phyloP scores from a whole-genome alignment of 2,888 invertebrate species.

The Aspidiotus destructor region DNA sequence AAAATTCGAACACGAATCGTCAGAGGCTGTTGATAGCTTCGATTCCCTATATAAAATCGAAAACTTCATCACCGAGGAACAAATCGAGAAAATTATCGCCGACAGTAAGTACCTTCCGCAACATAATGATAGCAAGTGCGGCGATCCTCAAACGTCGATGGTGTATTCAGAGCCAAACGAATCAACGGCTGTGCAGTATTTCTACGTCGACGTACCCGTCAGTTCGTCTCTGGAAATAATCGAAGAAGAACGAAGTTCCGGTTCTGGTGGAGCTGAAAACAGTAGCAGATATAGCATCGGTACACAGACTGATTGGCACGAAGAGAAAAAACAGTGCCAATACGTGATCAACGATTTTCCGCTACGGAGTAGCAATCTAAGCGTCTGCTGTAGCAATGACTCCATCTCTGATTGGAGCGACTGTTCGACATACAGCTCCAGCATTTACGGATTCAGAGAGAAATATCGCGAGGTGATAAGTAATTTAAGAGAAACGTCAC shows the following conservation, averaged over 20 bases:
- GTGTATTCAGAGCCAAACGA: constrained; percentile 9
- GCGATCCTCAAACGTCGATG: constrained; percentile 15
- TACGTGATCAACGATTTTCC: not conserved
- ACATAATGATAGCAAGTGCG: constrained; percentile 19
- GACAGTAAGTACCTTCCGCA: constrained; percentile 2
- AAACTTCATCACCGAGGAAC: constrained; percentile 22
- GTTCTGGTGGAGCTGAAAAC: not conserved
- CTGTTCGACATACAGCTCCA: not conserved
- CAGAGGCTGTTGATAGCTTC: not conserved
- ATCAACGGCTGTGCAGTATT: constrained; percentile 15
- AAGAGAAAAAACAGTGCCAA: not conserved
- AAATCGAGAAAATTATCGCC: constrained; percentile 17
- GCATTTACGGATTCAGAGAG: not conserved
- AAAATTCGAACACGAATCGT: constrained; percentile 12
- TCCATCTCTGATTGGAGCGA: constrained; percentile 5
- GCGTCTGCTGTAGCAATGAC: not conserved
- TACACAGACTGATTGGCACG: constrained; percentile 14
- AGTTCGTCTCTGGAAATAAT: constrained; percentile 11
- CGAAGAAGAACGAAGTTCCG: constrained; percentile 15
- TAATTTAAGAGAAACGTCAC: not conserved
- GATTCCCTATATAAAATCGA: constrained; percentile 18
- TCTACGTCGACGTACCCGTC: not conserved
- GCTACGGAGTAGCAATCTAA: not conserved
- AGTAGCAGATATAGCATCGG: constrained; percentile 4
- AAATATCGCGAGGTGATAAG: not conserved